Evolutionary conservation across 2,888 invertebrate species (phyloP).

Genomic region (Pristionchus arcanus): DNA sequence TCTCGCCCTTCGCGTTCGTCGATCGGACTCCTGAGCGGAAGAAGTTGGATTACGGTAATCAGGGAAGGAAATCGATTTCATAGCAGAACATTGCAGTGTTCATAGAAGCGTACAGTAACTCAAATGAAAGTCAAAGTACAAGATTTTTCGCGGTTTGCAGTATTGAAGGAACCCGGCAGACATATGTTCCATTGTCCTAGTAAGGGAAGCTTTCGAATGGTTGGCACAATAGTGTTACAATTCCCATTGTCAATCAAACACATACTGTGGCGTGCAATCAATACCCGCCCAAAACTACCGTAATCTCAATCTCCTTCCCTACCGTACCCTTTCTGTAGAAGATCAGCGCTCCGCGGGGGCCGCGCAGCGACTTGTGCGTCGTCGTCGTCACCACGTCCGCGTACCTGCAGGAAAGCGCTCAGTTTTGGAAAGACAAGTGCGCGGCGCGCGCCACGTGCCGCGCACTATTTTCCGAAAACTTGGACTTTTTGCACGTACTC

Average conservation of each 20-base stretch:
- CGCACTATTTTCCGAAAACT: neutral
- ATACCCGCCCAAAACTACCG: neutral
- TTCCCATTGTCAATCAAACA: neutral
- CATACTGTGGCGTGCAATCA: neutral
- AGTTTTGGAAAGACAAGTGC: neutral
- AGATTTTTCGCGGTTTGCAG: no score
- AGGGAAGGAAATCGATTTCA: neutral
- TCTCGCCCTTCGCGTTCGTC: slow-evolving; percentile 87
- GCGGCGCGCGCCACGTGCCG: neutral
- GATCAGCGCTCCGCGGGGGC: slow-evolving; percentile 88
- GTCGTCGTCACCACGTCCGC: slow-evolving; percentile 94
- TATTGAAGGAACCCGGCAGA: no score
- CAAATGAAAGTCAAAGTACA: no score
- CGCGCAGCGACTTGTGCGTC: slow-evolving; percentile 91
- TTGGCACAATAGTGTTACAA: no score
- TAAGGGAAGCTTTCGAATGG: no score
- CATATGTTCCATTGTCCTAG: no score
- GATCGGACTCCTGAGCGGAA: slow-evolving; percentile 84
- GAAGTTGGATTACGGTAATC: neutral
- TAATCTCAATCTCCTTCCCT: neutral
- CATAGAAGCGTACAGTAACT: no score
- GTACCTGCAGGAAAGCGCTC: slow-evolving; percentile 80
- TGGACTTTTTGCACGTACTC: slow-evolving; percentile 79
- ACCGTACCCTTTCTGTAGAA: slow-evolving; percentile 89
- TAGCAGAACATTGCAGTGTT: neutral